Evolutionary conservation across 2,113 vertebrate genomes (phyloP).

Genomic region (Pseudopipra pipra): DNA sequence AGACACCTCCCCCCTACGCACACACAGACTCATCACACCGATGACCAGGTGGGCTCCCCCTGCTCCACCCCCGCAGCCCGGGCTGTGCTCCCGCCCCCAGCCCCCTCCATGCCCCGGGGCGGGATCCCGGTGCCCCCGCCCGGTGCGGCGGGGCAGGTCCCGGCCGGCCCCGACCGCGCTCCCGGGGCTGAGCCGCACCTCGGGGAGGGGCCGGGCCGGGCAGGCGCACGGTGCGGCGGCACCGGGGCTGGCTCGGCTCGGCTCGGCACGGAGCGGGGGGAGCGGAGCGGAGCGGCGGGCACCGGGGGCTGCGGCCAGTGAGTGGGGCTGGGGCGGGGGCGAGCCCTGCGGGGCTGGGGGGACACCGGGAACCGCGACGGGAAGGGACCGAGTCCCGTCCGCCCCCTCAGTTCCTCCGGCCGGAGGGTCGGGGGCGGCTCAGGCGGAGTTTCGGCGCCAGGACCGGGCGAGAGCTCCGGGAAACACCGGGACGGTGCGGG

Average conservation of each 20-base stretch:
- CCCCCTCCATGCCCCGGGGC: not conserved
- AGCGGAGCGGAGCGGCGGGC: no score
- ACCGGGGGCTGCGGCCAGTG: no score
- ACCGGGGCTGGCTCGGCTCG: not conserved
- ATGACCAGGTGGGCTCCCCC: not conserved
- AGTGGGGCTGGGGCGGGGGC: no score
- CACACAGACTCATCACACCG: not conserved
- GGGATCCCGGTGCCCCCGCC: not conserved
- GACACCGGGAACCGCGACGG: no score
- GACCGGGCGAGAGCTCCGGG: not conserved
- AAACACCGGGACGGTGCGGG: not conserved
- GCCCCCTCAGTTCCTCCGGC: no score
- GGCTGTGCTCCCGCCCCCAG: not conserved
- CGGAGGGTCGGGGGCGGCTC: no score
- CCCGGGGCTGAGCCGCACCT: not conserved
- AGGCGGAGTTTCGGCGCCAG: no score
- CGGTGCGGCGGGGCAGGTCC: not conserved
- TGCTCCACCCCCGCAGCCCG: not conserved
- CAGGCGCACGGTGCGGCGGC: not conserved
- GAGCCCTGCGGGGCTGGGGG: no score
- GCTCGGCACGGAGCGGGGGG: no score
- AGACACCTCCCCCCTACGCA: not conserved
- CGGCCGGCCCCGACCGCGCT: not conserved
- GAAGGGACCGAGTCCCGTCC: no score
- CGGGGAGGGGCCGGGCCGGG: not conserved